phyloP scores from a whole-genome alignment of 2,888 invertebrate species.

The Drosophila conformis region DNA sequence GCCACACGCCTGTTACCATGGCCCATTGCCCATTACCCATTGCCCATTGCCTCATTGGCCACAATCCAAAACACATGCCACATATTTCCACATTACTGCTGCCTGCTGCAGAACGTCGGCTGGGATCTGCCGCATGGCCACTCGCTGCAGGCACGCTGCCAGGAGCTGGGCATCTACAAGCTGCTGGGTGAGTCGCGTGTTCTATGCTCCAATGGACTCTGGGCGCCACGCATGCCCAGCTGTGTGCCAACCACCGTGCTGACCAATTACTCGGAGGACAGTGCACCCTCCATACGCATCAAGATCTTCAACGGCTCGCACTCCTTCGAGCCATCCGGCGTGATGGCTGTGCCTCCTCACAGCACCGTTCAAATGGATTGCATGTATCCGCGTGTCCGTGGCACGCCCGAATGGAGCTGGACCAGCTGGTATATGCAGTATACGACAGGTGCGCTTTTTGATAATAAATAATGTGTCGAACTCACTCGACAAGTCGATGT shows the following conservation, averaged over 20 bases:
- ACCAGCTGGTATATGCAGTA: conserved; percentile 92
- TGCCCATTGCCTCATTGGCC: background rate
- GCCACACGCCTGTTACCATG: conserved; percentile 19
- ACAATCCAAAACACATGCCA: conserved; percentile 11
- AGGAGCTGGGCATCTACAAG: conserved; percentile 93
- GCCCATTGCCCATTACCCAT: conserved; percentile 15
- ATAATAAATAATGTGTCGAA: background rate
- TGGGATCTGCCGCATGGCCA: conserved; percentile 92
- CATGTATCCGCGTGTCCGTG: conserved; percentile 90
- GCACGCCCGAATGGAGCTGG: conserved; percentile 96
- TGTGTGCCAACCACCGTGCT: conserved; percentile 94
- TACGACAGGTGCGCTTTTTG: conserved; percentile 87
- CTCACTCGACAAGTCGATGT: background rate
- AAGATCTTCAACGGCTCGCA: conserved; percentile 92
- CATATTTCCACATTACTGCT: conserved; percentile 22
- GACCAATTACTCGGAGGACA: conserved; percentile 94
- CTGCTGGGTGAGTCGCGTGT: conserved; percentile 91
- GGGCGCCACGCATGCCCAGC: conserved; percentile 91
- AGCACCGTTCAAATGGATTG: conserved; percentile 92
- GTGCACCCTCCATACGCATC: conserved; percentile 92
- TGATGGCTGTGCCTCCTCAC: conserved; percentile 92
- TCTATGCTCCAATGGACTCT: conserved; percentile 92
- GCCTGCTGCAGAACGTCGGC: conserved; percentile 86
- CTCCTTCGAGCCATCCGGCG: conserved; percentile 91
- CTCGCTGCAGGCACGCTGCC: conserved; percentile 90